These are phyloP conservation scores for Nyctibius bracteatus DNA, from an alignment of 2,113 vertebrate species.

Conservation along the genomic window DNA sequence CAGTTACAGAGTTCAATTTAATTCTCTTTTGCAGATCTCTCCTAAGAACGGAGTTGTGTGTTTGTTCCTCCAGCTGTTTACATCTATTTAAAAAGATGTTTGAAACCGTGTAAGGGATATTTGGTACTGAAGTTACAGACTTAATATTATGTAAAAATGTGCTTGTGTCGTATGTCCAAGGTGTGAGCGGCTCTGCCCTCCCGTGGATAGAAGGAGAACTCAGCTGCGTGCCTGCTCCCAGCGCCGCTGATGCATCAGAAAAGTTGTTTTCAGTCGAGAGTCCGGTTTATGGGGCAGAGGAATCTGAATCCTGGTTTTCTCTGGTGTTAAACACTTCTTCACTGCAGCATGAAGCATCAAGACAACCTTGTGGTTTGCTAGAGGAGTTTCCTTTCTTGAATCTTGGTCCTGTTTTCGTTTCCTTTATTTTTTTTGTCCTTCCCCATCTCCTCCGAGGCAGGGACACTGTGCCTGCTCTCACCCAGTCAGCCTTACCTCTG, in stretches of 20 bases:
- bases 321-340: background rate
- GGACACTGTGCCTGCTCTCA: background rate
- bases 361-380: background rate
- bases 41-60: background rate
- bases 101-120: background rate
- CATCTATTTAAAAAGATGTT: background rate
- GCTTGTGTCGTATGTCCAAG: background rate
- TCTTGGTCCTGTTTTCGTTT: background rate
- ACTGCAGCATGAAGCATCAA: background rate
- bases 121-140: background rate
- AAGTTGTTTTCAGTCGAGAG: background rate
- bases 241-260: background rate
- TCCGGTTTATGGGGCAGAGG: background rate
- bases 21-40: background rate
- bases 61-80: background rate
- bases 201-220: background rate
- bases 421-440: background rate
- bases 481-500: background rate
- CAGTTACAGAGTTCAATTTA: background rate
- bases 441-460: background rate
- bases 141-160: background rate
- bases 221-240: accelerated
- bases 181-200: constrained; percentile 37
- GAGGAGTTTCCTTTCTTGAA: background rate
- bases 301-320: background rate